phyloP scores from a whole-genome alignment of 2,888 invertebrate genomes.

The Brenthis ino region DNA sequence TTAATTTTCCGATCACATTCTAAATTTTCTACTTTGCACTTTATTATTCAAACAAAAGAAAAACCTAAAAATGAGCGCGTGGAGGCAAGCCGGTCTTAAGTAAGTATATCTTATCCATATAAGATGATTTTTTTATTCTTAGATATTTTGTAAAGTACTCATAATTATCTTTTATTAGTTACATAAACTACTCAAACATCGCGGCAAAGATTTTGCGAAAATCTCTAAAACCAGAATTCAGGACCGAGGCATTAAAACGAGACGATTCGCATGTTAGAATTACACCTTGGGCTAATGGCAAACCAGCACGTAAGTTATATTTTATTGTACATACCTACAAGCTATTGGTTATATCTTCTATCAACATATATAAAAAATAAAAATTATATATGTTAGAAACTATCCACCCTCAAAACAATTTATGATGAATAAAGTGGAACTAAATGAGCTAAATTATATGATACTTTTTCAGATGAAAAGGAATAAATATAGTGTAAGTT shows the following conservation, averaged over 20 bases:
- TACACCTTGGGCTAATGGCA: slow-evolving; percentile 95
- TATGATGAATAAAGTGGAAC: background rate
- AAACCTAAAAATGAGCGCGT: slow-evolving; percentile 85
- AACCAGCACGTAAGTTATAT: slow-evolving; percentile 87
- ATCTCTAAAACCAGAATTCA: slow-evolving; percentile 89
- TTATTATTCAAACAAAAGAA: background rate
- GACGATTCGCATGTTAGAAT: slow-evolving; percentile 89
- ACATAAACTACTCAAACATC: slow-evolving; percentile 97
- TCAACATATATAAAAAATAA: too few species aligned
- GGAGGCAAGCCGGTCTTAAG: slow-evolving; percentile 93
- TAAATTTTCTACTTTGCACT: slow-evolving; percentile 42
- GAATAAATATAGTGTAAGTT: slow-evolving; percentile 64
- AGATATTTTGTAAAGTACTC: background rate
- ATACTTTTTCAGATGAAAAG: slow-evolving; percentile 71
- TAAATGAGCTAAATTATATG: slow-evolving; percentile 33
- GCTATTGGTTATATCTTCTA: slow-evolving; percentile 1
- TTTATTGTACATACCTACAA: background rate
- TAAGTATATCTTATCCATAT: slow-evolving; percentile 67
- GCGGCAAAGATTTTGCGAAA: slow-evolving; percentile 92
- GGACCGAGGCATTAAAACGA: slow-evolving; percentile 88
- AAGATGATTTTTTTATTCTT: background rate
- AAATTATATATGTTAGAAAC: too few species aligned
- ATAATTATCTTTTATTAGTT: slow-evolving; percentile 82
- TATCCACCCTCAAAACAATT: too few species aligned
- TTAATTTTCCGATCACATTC: slow-evolving; percentile 35